Evolutionary conservation across 2,113 vertebrate species (phyloP).

Genomic region (Pitta sordida): DNA sequence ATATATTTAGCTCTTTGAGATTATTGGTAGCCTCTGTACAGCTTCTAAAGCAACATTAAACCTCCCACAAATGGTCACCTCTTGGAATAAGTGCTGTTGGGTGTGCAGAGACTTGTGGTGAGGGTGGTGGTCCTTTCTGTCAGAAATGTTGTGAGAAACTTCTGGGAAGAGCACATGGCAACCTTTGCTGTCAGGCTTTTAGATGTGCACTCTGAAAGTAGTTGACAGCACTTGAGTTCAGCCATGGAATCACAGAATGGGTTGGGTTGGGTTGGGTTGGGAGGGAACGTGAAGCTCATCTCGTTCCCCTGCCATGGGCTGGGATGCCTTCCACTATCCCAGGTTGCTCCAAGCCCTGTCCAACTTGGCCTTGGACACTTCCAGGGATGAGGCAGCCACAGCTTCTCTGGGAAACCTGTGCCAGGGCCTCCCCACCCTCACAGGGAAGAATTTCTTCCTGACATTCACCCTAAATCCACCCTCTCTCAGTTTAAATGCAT

Average conservation of each 20-base stretch:
- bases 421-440: rapidly evolving
- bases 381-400: neutral
- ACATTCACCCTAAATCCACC: neutral
- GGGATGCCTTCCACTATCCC: neutral
- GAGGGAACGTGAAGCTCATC: neutral
- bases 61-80: neutral
- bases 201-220: neutral
- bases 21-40: neutral
- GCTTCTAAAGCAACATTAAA: neutral
- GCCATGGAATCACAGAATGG: neutral
- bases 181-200: neutral
- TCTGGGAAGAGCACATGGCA: neutral
- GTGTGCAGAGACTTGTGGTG: neutral
- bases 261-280: neutral
- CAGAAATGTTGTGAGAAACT: too few relatives aligned
- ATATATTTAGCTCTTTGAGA: neutral
- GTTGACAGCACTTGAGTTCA: neutral
- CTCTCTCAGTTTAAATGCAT: neutral
- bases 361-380: neutral
- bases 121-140: neutral
- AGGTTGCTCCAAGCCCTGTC: too few relatives aligned
- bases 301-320: neutral
- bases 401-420: neutral
- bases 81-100: neutral
- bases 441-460: rapidly evolving